A percentile compares a stretch with the other conserved stretches of the same genome.
phyloP scores from a whole-genome alignment of 64 coral and sea anemone genomes.

The Astreopora myriophthalma region DNA sequence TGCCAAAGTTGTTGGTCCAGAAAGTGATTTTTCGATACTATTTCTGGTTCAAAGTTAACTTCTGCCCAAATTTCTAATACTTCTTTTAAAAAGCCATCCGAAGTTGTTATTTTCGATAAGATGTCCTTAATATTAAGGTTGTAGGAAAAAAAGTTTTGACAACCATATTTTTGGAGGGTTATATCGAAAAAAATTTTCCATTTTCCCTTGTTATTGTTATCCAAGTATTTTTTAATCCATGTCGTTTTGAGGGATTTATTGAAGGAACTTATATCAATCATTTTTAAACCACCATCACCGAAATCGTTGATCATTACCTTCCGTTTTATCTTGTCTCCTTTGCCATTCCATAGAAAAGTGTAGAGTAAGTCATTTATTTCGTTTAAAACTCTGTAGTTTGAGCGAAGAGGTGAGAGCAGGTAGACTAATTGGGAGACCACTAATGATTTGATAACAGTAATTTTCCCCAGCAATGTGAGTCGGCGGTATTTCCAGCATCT shows the following conservation, averaged over 20 bases:
- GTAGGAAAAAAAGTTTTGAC: too few species aligned
- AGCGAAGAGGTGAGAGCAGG: not conserved
- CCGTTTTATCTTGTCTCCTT: conserved; percentile 45
- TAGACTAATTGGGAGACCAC: conserved; percentile 11
- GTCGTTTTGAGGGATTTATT: not conserved
- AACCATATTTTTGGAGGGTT: too few species aligned
- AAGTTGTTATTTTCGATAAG: too few species aligned
- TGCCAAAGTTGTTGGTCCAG: too few species aligned
- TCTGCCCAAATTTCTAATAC: too few species aligned
- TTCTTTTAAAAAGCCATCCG: too few species aligned
- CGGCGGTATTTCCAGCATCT: conserved; percentile 3
- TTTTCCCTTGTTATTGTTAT: too few species aligned
- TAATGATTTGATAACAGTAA: not conserved
- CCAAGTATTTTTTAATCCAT: not conserved
- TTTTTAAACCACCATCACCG: not conserved
- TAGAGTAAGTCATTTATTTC: conserved; percentile 31
- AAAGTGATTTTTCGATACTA: too few species aligned
- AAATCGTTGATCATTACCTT: conserved; percentile 7
- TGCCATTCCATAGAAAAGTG: conserved; percentile 19
- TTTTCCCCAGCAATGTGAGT: conserved; percentile 36
- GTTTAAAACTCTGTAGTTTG: not conserved
- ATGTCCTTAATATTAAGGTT: too few species aligned
- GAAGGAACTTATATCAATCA: not conserved
- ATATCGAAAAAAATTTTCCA: too few species aligned
- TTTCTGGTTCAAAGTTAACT: too few species aligned